Evolutionary conservation across 2,113 vertebrate species (phyloP), one percentile per base, ranked within the genome.

Genomic region (Hystrix cristata): DNA sequence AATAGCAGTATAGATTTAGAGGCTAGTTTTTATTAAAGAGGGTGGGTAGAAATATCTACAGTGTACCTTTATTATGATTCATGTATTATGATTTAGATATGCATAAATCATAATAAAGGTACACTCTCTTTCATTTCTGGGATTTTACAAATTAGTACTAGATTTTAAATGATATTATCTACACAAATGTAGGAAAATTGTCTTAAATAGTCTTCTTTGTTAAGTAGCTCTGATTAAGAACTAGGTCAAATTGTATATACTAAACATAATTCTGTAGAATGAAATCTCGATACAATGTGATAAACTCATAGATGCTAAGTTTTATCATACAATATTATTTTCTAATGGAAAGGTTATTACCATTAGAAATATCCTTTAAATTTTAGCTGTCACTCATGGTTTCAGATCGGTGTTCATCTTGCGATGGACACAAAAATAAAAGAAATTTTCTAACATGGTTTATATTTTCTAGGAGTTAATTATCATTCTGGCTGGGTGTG

Each of bases 11-110:
- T 62, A 97, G 96, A 98, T 97, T 98, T 98, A 98, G 96, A 98
- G 97, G 74, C 94, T 98, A 98, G 98, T 98, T 98, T 98, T 98
- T 97, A 98, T 98, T 98, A 98, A 98, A 98, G 98, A 98, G 98
- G 88, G 97, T 98, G 94, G 87, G 91, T 97, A 95, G 94, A 98
- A 98, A 97, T 98, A 94, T 97, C 97, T 97, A 93, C 65, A 96
- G 81, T 67, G 3, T 94, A 96, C 91, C 71, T 95, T 98, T 98
- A 98, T 98, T 98, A 98, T 98, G 97, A 98, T 98, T 97, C 97
- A 98, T 79, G 93, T 79, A 95, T 82, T 93, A 80, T 97, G 78
- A 38, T 38, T 38, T 38, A 38, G 38, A 38, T 38, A 38, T 38
- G 2, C 38, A 38, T 38, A 38, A 38, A 38, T 38, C 38, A 38